phyloP scores from a whole-genome alignment of 1,140 invertebrate genomes.

The Brachionus koreanus region DNA sequence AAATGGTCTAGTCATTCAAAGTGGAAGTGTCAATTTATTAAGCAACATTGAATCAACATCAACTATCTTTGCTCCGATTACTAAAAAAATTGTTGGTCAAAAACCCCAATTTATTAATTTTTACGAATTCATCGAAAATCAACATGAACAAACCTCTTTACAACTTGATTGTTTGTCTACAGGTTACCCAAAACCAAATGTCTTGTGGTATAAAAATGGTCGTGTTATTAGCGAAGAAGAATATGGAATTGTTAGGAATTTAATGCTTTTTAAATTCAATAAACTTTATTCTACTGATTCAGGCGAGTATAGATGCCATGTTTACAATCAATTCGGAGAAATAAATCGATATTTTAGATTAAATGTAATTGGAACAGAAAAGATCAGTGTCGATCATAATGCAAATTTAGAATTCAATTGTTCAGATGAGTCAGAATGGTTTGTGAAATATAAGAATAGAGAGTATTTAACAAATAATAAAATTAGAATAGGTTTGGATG shows the following conservation, averaged over 20 bases:
- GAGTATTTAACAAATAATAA: neutral
- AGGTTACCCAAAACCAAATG: neutral
- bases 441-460: neutral
- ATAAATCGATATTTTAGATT: neutral
- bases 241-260: neutral
- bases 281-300: neutral
- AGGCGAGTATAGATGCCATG: neutral
- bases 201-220: constrained; percentile 9
- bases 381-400: neutral
- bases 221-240: neutral
- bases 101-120: neutral
- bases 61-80: neutral
- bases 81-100: neutral
- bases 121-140: neutral
- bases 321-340: neutral
- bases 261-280: neutral
- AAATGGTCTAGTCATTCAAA: neutral
- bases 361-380: neutral
- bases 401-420: neutral
- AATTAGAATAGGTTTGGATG: neutral
- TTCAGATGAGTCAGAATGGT: neutral
- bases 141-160: neutral
- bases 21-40: neutral
- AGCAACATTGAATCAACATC: neutral
- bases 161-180: neutral